Base-by-base conservation (phyloP, 2,888 invertebrate genomes). In the Harpalus rubripes region DNA sequence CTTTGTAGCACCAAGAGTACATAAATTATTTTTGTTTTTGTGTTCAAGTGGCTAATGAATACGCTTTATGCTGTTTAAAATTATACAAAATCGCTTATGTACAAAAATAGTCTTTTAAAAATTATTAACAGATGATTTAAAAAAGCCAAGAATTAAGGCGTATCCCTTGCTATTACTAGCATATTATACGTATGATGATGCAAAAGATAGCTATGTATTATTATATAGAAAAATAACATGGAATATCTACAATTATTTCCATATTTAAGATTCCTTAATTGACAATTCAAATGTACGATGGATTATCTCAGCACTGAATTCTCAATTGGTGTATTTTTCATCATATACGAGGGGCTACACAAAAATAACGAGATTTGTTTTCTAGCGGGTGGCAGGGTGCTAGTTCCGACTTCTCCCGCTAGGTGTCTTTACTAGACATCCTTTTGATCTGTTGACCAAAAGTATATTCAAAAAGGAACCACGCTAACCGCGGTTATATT, bases 21-120 rank as follows among this genome's bases (percentile, higher is more conserved):
- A n/a, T 39, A 68, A 63, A 68, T 68, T 12, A 44, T 74, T 72
- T 39, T 39, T 41, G 32, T 41, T 32, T 32, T 74, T 44, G 72
- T 74, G 72, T 74, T 44, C 72, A 74, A 74, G 72, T 74, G 72
- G 72, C 72, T 74, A 74, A 74, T 74, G 72, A 74, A 74, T 74
- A 18, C 41, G 68, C 39, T 39, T 68, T 0, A 39, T 26, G 16
- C 41, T 68, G 68, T 41, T 74, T 18, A 74, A 74, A 74, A 74
- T 74, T 74, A 44, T 41, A 74, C 44, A 41, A 74, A 74, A 18
- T 74, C 72, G 18, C 72, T 52, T 74, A 74, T 74, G 44, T 74
- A 74, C 72, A 74, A 74, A 74, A 74, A 74, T 74, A 74, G 72
- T 74, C 72, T 74, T 74, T 74, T 74, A 16, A 74, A 65, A 74